Evolutionary conservation across 2,797 vertebrate genomes (phyloP).

Genomic region (Sphenodon punctatus): DNA sequence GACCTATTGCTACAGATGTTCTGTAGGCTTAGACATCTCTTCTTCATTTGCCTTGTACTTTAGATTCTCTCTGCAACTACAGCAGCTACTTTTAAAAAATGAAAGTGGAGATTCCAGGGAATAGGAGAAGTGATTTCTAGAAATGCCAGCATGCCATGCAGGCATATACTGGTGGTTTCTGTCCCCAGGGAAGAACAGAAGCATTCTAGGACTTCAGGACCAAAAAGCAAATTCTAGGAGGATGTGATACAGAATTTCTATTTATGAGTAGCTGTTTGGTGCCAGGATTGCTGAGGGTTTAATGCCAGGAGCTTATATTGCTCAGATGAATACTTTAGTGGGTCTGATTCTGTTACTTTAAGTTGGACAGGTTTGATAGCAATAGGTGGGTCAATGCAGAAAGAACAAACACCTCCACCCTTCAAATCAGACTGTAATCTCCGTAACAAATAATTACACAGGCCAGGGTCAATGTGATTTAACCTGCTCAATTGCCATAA

Average conservation of each 20-base stretch:
- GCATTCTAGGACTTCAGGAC: too few relatives aligned
- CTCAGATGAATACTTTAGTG: neutral
- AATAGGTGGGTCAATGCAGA: constrained; percentile 5
- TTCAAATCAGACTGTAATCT: neutral
- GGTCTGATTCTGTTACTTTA: neutral
- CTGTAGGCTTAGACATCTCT: too few relatives aligned
- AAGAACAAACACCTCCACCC: neutral
- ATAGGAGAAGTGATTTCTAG: too few relatives aligned
- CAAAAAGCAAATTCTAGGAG: too few relatives aligned
- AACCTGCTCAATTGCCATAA: neutral
- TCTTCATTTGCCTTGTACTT: too few relatives aligned
- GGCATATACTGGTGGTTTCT: too few relatives aligned
- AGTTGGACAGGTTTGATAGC: neutral
- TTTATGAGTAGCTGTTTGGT: neutral
- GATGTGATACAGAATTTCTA: neutral
- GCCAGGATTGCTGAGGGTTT: neutral
- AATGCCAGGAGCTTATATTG: neutral
- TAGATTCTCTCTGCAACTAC: too few relatives aligned
- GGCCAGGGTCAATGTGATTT: constrained; percentile 26
- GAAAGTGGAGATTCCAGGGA: too few relatives aligned
- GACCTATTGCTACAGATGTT: too few relatives aligned
- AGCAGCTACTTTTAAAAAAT: too few relatives aligned
- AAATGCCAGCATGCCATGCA: too few relatives aligned
- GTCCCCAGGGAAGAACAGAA: too few relatives aligned
- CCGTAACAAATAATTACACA: constrained; percentile 39